Base-by-base conservation (phyloP, 2,888 invertebrate genomes). In the Stenodema calcarata region DNA sequence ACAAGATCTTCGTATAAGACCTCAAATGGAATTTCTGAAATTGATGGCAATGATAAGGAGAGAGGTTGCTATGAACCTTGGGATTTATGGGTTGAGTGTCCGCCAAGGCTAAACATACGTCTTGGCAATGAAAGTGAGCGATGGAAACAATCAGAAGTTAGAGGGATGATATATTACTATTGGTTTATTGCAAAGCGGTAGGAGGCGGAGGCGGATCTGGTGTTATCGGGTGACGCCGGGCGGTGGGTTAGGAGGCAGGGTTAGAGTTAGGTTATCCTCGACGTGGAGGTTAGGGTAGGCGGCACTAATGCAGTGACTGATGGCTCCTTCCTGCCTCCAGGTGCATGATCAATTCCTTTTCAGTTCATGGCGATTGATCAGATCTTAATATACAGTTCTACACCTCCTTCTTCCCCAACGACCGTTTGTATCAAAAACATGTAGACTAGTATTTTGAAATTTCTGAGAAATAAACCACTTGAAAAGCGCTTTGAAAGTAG, bases 341-440 rank as follows among this genome's bases (percentile, higher is more conserved):
- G 82, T 82, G 82, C 82, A 82, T 82, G 82, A 82, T 82, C 62
- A 82, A 69, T 82, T 82, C 82, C 82, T 82, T 82, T 82, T 70
- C 82, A 42, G 69, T 82, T 69, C 23, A 70, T 69, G 69, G 41
- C 69, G 69, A 82, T 69, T 69, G 82, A 82, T 80, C 80, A 78
- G 44, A 9, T 27, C 62, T 62, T 0, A 23, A 62, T 62, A 23
- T 0, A 4, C 23, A 11, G 62, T 23, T 23, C 27, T 62, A 16
- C 1, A 18, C 54, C 14, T 16, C n/a, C n/a, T n/a, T n/a, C n/a
- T n/a, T n/a, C n/a, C n/a, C n/a, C n/a, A n/a, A n/a, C n/a, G n/a
- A n/a, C n/a, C n/a, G n/a, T n/a, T n/a, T n/a, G n/a, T n/a, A n/a
- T n/a, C n/a, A n/a, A n/a, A n/a, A n/a, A n/a, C n/a, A n/a, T n/a